Percentiles rank a stretch among this genome's conserved stretches.
phyloP scores from a whole-genome alignment of 2,797 vertebrate genomes.

The Falco berigora region DNA sequence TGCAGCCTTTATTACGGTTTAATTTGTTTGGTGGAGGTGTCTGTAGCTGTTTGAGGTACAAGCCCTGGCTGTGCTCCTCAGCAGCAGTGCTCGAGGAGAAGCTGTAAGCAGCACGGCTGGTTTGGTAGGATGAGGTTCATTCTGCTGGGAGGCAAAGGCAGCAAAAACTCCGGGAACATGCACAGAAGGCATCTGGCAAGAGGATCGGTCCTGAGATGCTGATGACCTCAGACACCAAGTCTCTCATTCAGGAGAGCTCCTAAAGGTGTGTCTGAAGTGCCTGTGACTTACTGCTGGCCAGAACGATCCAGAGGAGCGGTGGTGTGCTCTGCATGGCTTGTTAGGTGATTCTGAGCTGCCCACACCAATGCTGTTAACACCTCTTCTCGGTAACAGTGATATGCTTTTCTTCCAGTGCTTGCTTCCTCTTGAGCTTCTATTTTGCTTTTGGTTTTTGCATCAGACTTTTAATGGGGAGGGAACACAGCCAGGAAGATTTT shows the following conservation, averaged over 20 bases:
- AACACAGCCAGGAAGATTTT: not conserved
- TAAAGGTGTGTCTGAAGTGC: rapidly evolving
- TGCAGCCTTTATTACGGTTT: rapidly evolving
- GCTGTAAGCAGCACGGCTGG: not conserved
- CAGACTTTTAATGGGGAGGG: not conserved
- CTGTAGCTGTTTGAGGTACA: not conserved
- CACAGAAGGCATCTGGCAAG: not conserved
- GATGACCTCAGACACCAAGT: not conserved
- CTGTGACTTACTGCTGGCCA: rapidly evolving
- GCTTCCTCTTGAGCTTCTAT: not conserved
- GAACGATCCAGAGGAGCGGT: rapidly evolving
- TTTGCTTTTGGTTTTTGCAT: not conserved
- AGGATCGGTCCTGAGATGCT: not conserved
- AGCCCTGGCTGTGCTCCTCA: not conserved
- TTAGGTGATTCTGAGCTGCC: rapidly evolving
- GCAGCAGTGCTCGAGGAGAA: not conserved
- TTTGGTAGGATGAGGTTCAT: not conserved
- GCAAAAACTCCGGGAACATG: not conserved
- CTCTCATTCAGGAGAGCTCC: not conserved
- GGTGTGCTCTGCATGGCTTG: rapidly evolving
- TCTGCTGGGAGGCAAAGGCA: not conserved
- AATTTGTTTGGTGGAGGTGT: not conserved
- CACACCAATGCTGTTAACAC: rapidly evolving
- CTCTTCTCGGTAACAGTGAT: not conserved
- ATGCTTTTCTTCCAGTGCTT: rapidly evolving